Percentiles rank a stretch among this genome's conserved stretches.
Conservation (phyloP, 1,140 invertebrate genomes). For the Tetramorium parvispinum region DNA sequence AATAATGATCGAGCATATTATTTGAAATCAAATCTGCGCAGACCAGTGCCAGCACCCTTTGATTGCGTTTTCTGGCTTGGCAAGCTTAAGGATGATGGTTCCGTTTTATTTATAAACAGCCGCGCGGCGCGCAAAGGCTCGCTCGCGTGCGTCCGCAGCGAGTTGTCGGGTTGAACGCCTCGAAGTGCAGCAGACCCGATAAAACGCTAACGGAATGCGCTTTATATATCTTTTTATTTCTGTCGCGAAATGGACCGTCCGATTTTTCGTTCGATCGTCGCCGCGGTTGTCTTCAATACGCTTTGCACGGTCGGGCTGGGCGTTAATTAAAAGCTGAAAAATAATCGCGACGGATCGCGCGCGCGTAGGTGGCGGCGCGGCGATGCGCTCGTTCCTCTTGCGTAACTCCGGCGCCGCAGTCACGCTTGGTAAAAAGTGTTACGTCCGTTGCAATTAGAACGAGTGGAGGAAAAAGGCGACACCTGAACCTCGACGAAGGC, state of each 20-base stretch:
- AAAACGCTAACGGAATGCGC: constrained; percentile 58
- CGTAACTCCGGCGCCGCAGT: constrained; percentile 43
- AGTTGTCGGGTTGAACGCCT: constrained; percentile 67
- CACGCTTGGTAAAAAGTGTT: constrained; percentile 61
- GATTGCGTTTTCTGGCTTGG: constrained; percentile 46
- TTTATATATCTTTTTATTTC: background rate
- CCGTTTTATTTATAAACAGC: constrained; percentile 67
- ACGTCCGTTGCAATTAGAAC: constrained; percentile 63
- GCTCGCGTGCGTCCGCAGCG: constrained; percentile 44
- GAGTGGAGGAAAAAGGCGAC: constrained; percentile 22
- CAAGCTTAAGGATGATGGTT: constrained; percentile 39
- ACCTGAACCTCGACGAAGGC: constrained; percentile 29
- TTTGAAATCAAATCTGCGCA: constrained; percentile 21
- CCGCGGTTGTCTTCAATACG: background rate
- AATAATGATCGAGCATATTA: constrained; percentile 13
- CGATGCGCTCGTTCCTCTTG: constrained; percentile 43
- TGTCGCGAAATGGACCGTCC: constrained; percentile 38
- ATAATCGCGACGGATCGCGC: constrained; percentile 33
- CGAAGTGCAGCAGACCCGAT: constrained; percentile 65
- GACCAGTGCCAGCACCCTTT: background rate
- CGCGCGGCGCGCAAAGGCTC: constrained; percentile 22
- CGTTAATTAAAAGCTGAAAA: constrained; percentile 41
- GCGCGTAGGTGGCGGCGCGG: background rate
- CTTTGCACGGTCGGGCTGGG: background rate
- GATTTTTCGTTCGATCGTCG: constrained; percentile 37